A percentile compares a stretch with the other conserved stretches of the same genome.
Conservation (phyloP, 2,797 vertebrate species). For the Sebastes wilsoni region DNA sequence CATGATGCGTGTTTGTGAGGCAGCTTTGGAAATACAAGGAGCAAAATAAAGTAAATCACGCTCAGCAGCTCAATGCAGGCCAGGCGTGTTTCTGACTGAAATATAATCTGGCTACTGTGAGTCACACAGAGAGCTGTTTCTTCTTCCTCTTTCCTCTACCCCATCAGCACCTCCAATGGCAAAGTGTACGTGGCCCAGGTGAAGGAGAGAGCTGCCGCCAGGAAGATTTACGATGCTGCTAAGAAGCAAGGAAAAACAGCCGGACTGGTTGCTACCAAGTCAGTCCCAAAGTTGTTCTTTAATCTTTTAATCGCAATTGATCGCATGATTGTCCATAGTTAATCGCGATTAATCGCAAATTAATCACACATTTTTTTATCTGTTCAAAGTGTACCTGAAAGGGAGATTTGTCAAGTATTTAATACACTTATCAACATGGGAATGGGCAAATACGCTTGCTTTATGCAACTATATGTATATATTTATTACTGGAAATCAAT, state of each 20-base stretch:
- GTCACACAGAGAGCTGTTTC: constrained; percentile 57
- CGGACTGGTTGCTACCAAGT: constrained; percentile 88
- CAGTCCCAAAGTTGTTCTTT: constrained; percentile 38
- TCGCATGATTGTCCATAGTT: too few relatives aligned
- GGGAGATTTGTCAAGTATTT: too few relatives aligned
- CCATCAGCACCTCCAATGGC: constrained; percentile 79
- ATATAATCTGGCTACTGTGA: constrained; percentile 61
- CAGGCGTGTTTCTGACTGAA: constrained; percentile 37
- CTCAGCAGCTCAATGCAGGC: constrained; percentile 1
- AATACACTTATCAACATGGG: too few relatives aligned
- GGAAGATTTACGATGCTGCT: constrained; percentile 88
- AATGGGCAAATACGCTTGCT: too few relatives aligned
- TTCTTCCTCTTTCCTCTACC: constrained; percentile 46
- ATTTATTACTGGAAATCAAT: too few relatives aligned
- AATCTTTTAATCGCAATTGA: too few relatives aligned
- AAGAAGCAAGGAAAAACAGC: constrained; percentile 87
- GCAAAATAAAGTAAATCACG: constrained; percentile 31
- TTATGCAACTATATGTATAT: too few relatives aligned
- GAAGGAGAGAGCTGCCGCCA: constrained; percentile 87
- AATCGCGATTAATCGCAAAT: too few relatives aligned
- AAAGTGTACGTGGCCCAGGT: constrained; percentile 87
- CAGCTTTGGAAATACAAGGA: constrained; percentile 43
- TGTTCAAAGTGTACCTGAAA: too few relatives aligned
- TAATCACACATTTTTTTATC: too few relatives aligned
- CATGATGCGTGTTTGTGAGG: constrained; percentile 46